phyloP scores from a whole-genome alignment of 2,113 vertebrate species.

The Phoxinus phoxinus region DNA sequence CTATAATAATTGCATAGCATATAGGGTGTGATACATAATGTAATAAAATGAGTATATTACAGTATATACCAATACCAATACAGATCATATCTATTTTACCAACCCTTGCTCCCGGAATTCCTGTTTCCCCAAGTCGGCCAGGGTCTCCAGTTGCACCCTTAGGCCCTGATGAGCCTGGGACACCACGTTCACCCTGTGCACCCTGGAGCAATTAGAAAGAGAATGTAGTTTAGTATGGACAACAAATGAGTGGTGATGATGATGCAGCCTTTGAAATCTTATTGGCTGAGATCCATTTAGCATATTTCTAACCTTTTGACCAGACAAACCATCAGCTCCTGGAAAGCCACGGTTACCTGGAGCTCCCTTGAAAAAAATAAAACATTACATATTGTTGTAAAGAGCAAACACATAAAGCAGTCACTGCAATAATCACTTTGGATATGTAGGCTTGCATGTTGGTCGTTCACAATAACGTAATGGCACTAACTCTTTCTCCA shows the following conservation, averaged over 20 bases:
- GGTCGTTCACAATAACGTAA: neutral
- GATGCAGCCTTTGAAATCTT: neutral
- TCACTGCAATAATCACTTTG: neutral
- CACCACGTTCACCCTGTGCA: constrained; percentile 90
- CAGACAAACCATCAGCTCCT: constrained; percentile 92
- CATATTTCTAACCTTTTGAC: constrained; percentile 84
- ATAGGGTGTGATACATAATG: neutral
- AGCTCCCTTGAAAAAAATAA: constrained; percentile 78
- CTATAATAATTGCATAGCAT: neutral
- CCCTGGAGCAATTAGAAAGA: constrained; percentile 76
- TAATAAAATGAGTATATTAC: neutral
- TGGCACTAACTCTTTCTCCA: constrained; percentile 87
- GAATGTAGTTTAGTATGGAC: neutral
- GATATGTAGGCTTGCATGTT: neutral
- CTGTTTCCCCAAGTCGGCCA: constrained; percentile 92
- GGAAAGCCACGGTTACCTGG: constrained; percentile 96
- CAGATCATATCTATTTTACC: constrained; percentile 51
- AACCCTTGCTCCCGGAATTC: constrained; percentile 94
- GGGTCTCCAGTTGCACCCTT: constrained; percentile 91
- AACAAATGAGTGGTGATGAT: neutral
- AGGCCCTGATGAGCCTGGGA: constrained; percentile 80
- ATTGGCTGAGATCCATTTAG: neutral
- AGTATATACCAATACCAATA: neutral
- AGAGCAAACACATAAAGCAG: neutral
- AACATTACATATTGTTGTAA: neutral